Conservation (phyloP, 2,888 invertebrate species). For the Tupiocoris notatus region DNA sequence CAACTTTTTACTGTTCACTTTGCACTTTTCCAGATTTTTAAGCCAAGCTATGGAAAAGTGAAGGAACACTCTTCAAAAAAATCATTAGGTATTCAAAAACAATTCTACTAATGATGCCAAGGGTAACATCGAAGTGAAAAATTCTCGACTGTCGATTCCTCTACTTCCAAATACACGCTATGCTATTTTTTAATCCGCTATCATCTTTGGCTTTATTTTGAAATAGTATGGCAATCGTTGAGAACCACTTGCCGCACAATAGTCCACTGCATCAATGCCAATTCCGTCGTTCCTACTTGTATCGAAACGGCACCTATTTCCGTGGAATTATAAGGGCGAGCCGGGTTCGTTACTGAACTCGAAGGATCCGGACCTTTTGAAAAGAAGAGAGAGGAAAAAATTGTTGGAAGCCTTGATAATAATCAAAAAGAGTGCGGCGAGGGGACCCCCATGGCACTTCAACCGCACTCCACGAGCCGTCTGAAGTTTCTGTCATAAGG, state of each 20-base stretch:
- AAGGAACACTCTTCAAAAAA: too few relatives aligned
- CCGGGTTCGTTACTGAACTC: not conserved
- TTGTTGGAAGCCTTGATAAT: conserved; percentile 34
- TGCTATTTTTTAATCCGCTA: too few relatives aligned
- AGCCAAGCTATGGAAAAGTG: too few relatives aligned
- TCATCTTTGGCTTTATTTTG: too few relatives aligned
- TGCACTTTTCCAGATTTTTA: too few relatives aligned
- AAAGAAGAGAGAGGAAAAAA: conserved; percentile 12
- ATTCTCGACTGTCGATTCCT: too few relatives aligned
- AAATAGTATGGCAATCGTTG: too few relatives aligned
- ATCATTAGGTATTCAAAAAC: too few relatives aligned
- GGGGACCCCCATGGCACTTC: conserved; percentile 32
- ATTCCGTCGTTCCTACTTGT: not conserved
- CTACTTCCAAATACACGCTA: too few relatives aligned
- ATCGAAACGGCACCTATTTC: not conserved
- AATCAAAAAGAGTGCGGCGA: conserved; percentile 21
- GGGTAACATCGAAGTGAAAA: too few relatives aligned
- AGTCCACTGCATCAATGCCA: not conserved
- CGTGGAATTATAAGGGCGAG: not conserved
- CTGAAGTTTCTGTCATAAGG: conserved; percentile 31
- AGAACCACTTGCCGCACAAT: not conserved
- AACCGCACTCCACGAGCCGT: conserved; percentile 29
- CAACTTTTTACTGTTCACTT: too few relatives aligned
- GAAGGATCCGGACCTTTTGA: conserved; percentile 1
- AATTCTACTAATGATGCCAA: too few relatives aligned